Evolutionary conservation across 2,113 vertebrate species (phyloP).

Genomic region (Sminthopsis crassicaudata): DNA sequence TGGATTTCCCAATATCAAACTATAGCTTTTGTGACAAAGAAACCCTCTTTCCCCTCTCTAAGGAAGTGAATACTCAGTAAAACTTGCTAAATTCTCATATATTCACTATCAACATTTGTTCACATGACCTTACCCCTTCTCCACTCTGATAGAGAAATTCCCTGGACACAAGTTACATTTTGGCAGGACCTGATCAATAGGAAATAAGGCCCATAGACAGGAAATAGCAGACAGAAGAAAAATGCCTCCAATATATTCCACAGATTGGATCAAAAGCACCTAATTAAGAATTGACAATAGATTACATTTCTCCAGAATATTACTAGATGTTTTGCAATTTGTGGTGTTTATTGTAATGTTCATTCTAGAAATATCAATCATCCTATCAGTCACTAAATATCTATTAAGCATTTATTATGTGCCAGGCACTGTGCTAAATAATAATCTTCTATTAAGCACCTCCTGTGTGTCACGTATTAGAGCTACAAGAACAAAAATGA

Average conservation of each 20-base stretch:
- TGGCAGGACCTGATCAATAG: background rate
- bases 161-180: background rate
- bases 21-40: background rate
- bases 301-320: background rate
- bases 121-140: background rate
- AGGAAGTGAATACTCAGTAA: background rate
- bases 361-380: background rate
- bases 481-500: background rate
- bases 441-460: background rate
- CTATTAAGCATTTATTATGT: background rate
- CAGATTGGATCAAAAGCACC: background rate
- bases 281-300: background rate
- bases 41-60: background rate
- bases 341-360: background rate
- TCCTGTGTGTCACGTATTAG: background rate
- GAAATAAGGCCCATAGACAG: background rate
- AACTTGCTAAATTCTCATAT: background rate
- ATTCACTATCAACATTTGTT: background rate
- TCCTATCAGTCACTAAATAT: background rate
- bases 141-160: background rate
- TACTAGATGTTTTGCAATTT: background rate
- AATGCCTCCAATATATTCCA: background rate
- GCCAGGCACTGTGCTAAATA: background rate
- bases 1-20: background rate
- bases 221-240: background rate